Evolutionary conservation across 2,888 invertebrate genomes (phyloP).

Genomic region (Phengaris arion): DNA sequence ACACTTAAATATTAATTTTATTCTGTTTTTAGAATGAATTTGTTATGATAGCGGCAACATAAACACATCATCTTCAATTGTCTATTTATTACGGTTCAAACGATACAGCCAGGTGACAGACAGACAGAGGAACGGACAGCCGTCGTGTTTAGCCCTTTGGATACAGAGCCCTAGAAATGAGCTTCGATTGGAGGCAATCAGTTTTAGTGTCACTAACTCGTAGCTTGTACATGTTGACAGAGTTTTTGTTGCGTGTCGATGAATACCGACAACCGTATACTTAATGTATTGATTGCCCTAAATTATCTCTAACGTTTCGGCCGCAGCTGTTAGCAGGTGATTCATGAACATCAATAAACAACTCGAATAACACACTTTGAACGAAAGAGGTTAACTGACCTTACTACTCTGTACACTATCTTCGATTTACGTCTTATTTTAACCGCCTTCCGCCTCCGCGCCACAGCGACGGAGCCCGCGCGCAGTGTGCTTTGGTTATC

Average conservation of each 20-base stretch:
- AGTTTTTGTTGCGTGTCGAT: background rate
- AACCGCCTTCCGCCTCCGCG: slow-evolving; percentile 72
- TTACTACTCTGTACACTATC: slow-evolving; percentile 65
- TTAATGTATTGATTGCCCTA: slow-evolving; percentile 63
- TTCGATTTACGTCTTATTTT: slow-evolving; percentile 69
- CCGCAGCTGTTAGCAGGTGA: slow-evolving; percentile 40
- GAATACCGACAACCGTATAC: slow-evolving; percentile 8
- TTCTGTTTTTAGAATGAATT: too few species aligned
- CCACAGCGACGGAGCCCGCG: slow-evolving; percentile 68
- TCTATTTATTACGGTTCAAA: too few species aligned
- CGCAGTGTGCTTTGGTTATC: slow-evolving; percentile 62
- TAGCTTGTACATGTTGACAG: background rate
- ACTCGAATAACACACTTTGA: background rate
- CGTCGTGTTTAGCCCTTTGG: too few species aligned
- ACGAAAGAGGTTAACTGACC: slow-evolving; percentile 49
- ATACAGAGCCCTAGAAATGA: too few species aligned
- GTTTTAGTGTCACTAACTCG: background rate
- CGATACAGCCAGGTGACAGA: too few species aligned
- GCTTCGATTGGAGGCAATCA: too few species aligned
- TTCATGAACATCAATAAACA: slow-evolving; percentile 25
- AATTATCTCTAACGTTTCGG: slow-evolving; percentile 58
- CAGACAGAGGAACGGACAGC: too few species aligned
- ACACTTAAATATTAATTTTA: too few species aligned
- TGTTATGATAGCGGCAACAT: too few species aligned
- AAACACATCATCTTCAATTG: too few species aligned